Evolutionary conservation across 2,113 vertebrate species (phyloP).

Genomic region (Rhinoderma darwinii): DNA sequence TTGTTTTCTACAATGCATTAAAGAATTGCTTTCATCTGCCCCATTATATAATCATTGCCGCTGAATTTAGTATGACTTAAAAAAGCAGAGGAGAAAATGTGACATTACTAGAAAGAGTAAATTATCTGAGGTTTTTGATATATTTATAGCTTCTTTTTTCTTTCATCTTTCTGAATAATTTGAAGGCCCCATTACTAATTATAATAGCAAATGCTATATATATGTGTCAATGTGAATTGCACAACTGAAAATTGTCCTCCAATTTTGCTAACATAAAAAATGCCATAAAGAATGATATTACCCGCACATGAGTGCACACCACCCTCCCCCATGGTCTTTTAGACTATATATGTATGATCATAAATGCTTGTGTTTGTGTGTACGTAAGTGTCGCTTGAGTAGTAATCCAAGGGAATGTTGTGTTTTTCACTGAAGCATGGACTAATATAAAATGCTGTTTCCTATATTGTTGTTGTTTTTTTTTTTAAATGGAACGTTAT

Average conservation of each 20-base stretch:
- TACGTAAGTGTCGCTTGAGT: neutral
- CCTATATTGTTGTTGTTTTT: no score
- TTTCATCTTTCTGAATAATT: slow-evolving; percentile 54
- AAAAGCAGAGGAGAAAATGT: slow-evolving; percentile 24
- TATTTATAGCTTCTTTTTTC: slow-evolving; percentile 34
- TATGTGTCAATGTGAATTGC: neutral
- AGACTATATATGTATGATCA: neutral
- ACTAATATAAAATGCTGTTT: neutral
- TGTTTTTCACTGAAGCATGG: neutral
- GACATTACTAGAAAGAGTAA: slow-evolving; percentile 42
- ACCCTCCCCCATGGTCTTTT: neutral
- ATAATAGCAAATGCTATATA: slow-evolving; percentile 27
- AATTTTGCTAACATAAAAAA: neutral
- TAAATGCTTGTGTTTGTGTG: neutral
- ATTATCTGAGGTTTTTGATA: slow-evolving; percentile 47
- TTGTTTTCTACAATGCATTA: slow-evolving; percentile 4
- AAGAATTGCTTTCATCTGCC: slow-evolving; percentile 34
- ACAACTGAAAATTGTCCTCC: neutral
- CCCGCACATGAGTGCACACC: neutral
- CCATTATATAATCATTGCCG: slow-evolving; percentile 27
- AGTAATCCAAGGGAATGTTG: neutral
- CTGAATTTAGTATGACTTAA: slow-evolving; percentile 25
- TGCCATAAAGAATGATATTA: neutral
- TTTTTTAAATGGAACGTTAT: no score
- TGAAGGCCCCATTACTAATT: slow-evolving; percentile 46